Base-by-base conservation (phyloP, 37 sponge, comb jelly and placozoan species). In the Ephydatia muelleri region DNA sequence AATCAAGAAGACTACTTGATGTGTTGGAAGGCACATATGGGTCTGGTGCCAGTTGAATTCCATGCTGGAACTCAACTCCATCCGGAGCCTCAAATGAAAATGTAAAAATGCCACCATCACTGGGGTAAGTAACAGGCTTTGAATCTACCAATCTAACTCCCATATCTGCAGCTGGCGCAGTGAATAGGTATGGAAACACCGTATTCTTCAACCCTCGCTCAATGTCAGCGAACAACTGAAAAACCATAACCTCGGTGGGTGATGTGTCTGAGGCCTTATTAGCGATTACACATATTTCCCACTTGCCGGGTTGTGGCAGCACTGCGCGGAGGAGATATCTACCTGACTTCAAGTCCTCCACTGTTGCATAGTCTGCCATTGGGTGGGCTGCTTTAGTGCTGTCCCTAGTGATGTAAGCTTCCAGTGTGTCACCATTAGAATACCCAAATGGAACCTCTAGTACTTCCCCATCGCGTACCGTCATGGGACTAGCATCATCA, bases 301-400 rank as follows among this genome's bases (percentile, higher is more conserved):
- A 83, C 38, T 74, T 73, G 0, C 84, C 84, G 29, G 84, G 76
- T 74, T 83, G 19, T 31, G 84, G 84, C 19, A 83, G 74, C 21
- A 83, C 43, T 19, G 34, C 67, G 22, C 13, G 74, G n/a, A 83
- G 64, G 29, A 27, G 29, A 38, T 83, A 74, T 31, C 14, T 38
- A 25, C 32, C 28, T 26, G 0, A 4, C 26, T 40, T 47, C 3
- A 48, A 38, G 25, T 26, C 14, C 48, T 77, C 77, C 19, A 48
- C 39, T 40, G 5, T 30, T 26, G 40, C 21, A 23, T 11, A 26
- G n/a, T 36, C 72, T 29, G 71, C 38, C 25, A 82, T 29, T 82
- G 48, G 28, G 31, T 28, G 32, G 38, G 39, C 38, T 21, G 34
- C 8, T 5, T 3, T 21, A 23, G 23, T 23, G 38, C 3, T 83